Conservation (phyloP, 1,140 invertebrate species). For the Amyelois transitella region DNA sequence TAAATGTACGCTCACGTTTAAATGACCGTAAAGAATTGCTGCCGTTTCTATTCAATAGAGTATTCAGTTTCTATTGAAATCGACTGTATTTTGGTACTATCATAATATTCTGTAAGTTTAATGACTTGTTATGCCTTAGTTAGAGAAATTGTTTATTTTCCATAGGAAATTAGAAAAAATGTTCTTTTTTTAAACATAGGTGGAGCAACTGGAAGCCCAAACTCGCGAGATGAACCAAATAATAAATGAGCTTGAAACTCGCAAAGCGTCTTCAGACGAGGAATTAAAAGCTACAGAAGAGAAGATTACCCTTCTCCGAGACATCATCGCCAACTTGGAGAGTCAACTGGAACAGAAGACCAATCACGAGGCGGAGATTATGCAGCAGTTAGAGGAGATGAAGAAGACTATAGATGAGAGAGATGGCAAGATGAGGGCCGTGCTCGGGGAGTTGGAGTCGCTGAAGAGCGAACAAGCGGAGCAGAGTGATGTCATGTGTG, state of each 20-base stretch:
- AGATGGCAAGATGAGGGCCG: slow-evolving; percentile 54
- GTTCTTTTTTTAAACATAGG: too few relatives aligned
- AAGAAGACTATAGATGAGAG: slow-evolving; percentile 59
- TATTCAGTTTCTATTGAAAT: too few relatives aligned
- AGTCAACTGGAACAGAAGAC: slow-evolving; percentile 80
- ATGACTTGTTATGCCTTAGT: too few relatives aligned
- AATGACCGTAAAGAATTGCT: too few relatives aligned
- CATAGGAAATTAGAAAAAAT: too few relatives aligned
- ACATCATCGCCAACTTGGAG: slow-evolving; percentile 85
- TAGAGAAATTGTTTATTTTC: too few relatives aligned
- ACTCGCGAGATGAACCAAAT: slow-evolving; percentile 79
- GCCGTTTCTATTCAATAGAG: too few relatives aligned
- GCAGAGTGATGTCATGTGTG: slow-evolving; percentile 35
- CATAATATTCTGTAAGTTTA: too few relatives aligned
- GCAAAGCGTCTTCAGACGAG: slow-evolving; percentile 76
- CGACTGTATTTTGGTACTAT: too few relatives aligned
- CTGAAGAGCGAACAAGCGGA: slow-evolving; percentile 46
- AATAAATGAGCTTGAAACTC: slow-evolving; percentile 76
- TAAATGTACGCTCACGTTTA: too few relatives aligned
- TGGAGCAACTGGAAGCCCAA: slow-evolving; percentile 81
- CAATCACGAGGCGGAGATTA: slow-evolving; percentile 60
- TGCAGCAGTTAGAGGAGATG: slow-evolving; percentile 57
- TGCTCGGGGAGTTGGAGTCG: slow-evolving; percentile 56
- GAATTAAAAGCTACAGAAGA: slow-evolving; percentile 82
- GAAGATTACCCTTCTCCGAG: slow-evolving; percentile 81